Percentiles rank a stretch among this genome's conserved stretches.
Evolutionary conservation across 2,113 vertebrate genomes (phyloP).

Genomic region (Tringa solitaria): DNA sequence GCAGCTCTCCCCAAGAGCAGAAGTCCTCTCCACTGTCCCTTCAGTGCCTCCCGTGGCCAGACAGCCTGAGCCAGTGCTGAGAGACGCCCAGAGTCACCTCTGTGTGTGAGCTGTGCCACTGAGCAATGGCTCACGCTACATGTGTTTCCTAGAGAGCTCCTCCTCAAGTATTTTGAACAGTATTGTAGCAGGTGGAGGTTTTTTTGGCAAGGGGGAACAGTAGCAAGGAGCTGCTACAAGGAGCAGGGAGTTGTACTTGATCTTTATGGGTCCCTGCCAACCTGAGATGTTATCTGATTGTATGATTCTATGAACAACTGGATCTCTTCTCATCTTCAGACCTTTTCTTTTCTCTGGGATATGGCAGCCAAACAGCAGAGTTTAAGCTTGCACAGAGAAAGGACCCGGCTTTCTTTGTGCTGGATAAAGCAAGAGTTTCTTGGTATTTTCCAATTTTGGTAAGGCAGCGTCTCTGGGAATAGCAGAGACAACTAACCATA

Average conservation of each 20-base stretch:
- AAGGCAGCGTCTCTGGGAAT: not conserved
- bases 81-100: not conserved
- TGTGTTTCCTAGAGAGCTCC: not conserved
- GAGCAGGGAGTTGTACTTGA: not conserved
- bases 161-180: not conserved
- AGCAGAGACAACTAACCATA: not conserved
- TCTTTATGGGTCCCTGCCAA: not conserved
- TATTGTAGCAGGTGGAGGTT: fast-evolving
- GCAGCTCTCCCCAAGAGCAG: not conserved
- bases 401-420: not conserved
- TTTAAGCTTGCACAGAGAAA: not conserved
- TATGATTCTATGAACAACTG: not conserved
- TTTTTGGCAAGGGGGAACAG: not conserved
- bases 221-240: not conserved
- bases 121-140: not conserved
- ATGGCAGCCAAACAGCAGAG: not conserved
- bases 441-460: not conserved
- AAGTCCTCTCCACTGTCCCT: not conserved
- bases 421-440: not conserved
- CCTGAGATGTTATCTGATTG: not conserved
- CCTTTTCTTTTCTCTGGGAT: not conserved
- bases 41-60: not conserved
- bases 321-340: not conserved
- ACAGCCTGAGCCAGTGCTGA: not conserved
- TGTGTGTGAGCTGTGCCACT: not conserved